phyloP scores from a whole-genome alignment of 2,888 invertebrate genomes.

The Drosophila macrothrix region DNA sequence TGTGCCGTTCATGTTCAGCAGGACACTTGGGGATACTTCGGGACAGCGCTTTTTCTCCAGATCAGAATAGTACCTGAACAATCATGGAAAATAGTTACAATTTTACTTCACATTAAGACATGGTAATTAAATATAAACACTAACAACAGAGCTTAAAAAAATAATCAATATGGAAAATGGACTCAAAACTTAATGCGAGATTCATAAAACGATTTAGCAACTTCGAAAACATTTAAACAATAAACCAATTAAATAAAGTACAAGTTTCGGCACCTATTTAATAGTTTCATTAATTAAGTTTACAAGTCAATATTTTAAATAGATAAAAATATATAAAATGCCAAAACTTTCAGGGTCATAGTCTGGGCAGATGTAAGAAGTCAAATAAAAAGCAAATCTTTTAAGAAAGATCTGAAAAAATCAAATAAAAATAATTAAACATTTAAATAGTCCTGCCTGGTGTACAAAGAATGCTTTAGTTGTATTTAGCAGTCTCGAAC shows the following conservation, averaged over 20 bases:
- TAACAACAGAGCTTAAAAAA: background rate
- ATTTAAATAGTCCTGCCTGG: too few species aligned
- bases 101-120: background rate
- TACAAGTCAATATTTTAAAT: background rate
- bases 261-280: background rate
- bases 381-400: too few species aligned
- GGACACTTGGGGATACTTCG: constrained; percentile 85
- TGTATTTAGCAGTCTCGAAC: too few species aligned
- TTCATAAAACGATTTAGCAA: background rate
- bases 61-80: constrained; percentile 93
- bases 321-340: too few species aligned
- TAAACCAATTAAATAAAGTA: background rate
- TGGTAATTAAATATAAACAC: background rate
- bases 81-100: background rate
- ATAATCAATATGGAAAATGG: background rate
- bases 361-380: too few species aligned
- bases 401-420: too few species aligned
- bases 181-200: background rate
- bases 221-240: background rate
- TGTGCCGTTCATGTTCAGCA: constrained; percentile 84
- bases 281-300: background rate
- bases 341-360: too few species aligned
- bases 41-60: constrained; percentile 94
- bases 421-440: too few species aligned
- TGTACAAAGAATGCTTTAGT: too few species aligned